Evolutionary conservation across 2,888 invertebrate genomes (phyloP).

Genomic region (Anthophora plumipes): DNA sequence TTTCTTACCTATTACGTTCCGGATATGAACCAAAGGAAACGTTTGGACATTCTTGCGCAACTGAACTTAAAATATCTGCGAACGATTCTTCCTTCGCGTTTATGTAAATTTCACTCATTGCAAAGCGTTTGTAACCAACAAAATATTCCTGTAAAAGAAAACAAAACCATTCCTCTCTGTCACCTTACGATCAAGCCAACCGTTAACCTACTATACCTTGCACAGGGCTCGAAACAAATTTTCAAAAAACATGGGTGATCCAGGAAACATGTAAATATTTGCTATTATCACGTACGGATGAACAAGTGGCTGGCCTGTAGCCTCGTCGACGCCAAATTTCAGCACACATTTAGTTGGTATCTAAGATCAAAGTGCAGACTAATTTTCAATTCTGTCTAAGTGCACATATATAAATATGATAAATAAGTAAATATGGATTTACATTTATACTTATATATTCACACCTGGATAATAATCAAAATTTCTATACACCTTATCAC

Average conservation of each 20-base stretch:
- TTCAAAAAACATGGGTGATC: constrained; percentile 87
- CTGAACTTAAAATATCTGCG: constrained; percentile 81
- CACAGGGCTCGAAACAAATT: constrained; percentile 82
- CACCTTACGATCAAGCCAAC: neutral
- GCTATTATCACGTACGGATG: constrained; percentile 85
- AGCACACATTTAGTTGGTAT: constrained; percentile 85
- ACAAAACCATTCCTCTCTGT: neutral
- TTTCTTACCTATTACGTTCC: constrained; percentile 83
- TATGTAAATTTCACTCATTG: constrained; percentile 84
- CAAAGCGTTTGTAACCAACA: constrained; percentile 82
- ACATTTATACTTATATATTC: too few relatives aligned
- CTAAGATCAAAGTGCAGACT: constrained; percentile 78
- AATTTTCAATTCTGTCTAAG: neutral
- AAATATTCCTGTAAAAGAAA: constrained; percentile 81
- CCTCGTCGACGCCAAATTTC: constrained; percentile 81
- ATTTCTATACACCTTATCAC: too few relatives aligned
- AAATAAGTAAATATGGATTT: too few relatives aligned
- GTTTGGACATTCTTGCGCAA: constrained; percentile 85
- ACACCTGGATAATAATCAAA: too few relatives aligned
- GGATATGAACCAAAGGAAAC: constrained; percentile 87
- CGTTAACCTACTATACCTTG: constrained; percentile 70
- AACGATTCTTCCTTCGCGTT: constrained; percentile 85
- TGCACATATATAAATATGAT: too few relatives aligned
- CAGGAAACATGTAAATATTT: constrained; percentile 90
- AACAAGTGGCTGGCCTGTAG: constrained; percentile 75